Conservation (phyloP, 2,888 invertebrate species). For the Bimastos eiseni region DNA sequence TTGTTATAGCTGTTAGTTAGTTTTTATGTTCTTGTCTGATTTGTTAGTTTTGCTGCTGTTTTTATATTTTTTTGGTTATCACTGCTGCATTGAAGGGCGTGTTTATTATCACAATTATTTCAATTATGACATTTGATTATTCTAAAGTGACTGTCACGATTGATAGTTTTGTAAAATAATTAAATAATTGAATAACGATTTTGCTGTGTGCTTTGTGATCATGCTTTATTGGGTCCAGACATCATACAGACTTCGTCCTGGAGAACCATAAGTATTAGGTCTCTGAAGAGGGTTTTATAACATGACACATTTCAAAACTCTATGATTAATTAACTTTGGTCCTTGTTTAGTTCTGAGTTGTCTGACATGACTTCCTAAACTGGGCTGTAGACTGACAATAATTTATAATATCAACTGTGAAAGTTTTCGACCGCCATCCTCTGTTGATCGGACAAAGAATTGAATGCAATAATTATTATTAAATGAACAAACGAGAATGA, state of each 20-base stretch:
- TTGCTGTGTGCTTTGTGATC: not conserved
- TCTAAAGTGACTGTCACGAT: not conserved
- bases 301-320: not conserved
- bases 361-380: not conserved
- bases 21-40: not conserved
- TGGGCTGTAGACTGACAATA: not conserved
- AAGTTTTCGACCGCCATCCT: not conserved
- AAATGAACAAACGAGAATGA: not conserved
- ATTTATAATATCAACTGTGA: not conserved
- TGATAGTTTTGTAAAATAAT: conserved; percentile 3
- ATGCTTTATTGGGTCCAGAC: not conserved
- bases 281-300: not conserved
- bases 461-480: not conserved
- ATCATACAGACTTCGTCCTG: not conserved
- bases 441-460: too few species aligned
- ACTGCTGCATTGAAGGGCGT: not conserved
- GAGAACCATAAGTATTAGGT: not conserved
- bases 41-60: conserved; percentile 13
- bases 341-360: not conserved
- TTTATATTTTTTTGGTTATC: not conserved
- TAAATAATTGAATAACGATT: not conserved
- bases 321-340: not conserved
- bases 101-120: not conserved
- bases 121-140: not conserved
- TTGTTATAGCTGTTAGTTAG: not conserved